Evolutionary conservation across 2,888 invertebrate species (phyloP).

Genomic region (Euzetes globulus): DNA sequence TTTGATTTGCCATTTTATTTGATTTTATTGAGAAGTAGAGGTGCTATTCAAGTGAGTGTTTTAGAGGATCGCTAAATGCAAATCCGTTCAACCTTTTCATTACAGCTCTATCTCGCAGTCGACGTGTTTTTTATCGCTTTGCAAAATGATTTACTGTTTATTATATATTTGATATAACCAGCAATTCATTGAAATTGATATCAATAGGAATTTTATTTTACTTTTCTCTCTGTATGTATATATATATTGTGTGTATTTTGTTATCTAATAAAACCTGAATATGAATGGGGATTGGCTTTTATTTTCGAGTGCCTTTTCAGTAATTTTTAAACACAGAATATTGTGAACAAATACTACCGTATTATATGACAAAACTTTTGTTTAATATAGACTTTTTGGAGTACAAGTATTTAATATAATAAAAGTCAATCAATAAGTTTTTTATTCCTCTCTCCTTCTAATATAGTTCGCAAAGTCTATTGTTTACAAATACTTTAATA

Average conservation of each 20-base stretch:
- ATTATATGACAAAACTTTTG: not conserved
- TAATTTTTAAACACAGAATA: not conserved
- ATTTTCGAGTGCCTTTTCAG: not conserved
- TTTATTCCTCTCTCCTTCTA: not conserved
- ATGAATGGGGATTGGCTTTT: slow-evolving; percentile 1
- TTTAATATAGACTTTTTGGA: not conserved
- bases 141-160: slow-evolving; percentile 10
- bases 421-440: not conserved
- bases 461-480: no score
- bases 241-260: not conserved
- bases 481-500: slow-evolving; percentile 12
- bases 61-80: not conserved
- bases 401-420: slow-evolving; percentile 23
- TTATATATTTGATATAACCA: not conserved
- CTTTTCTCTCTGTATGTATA: not conserved
- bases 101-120: not conserved
- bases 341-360: not conserved
- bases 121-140: not conserved
- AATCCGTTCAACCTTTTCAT: not conserved
- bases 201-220: not conserved
- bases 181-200: not conserved
- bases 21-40: not conserved
- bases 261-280: not conserved
- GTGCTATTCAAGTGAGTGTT: not conserved
- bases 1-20: not conserved